Conservation (phyloP, 2,113 vertebrate species). For the Nyctereutes procyonoides region DNA sequence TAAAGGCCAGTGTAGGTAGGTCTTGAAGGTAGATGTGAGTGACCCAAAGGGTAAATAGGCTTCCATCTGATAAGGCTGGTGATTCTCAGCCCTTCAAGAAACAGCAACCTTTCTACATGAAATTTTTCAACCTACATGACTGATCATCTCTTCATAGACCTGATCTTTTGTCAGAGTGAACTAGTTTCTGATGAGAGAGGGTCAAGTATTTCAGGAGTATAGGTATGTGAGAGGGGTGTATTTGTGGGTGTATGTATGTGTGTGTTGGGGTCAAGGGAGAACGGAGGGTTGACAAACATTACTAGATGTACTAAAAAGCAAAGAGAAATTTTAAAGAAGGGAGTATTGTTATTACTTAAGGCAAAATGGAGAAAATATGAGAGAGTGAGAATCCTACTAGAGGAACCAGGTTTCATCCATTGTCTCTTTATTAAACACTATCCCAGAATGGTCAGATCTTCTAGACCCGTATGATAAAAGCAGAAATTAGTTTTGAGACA, state of each 20-base stretch:
- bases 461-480: not conserved
- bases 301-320: not conserved
- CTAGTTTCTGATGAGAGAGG: not conserved
- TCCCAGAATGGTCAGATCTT: not conserved
- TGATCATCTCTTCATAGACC: not conserved
- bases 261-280: not conserved
- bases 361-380: not conserved
- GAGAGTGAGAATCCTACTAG: not conserved
- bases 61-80: not conserved
- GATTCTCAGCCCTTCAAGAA: not conserved
- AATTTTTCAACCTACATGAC: not conserved
- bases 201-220: not conserved
- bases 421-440: not conserved
- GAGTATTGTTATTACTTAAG: not conserved
- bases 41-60: not conserved
- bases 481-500: constrained; percentile 23
- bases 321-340: not conserved
- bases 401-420: not conserved
- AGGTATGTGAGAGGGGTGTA: not conserved
- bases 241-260: not conserved
- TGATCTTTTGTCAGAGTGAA: not conserved
- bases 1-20: not conserved
- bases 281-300: not conserved
- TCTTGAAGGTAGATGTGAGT: not conserved
- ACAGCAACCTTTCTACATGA: not conserved